phyloP scores from a whole-genome alignment of 2,797 vertebrate genomes.

The Florisuga fusca region DNA sequence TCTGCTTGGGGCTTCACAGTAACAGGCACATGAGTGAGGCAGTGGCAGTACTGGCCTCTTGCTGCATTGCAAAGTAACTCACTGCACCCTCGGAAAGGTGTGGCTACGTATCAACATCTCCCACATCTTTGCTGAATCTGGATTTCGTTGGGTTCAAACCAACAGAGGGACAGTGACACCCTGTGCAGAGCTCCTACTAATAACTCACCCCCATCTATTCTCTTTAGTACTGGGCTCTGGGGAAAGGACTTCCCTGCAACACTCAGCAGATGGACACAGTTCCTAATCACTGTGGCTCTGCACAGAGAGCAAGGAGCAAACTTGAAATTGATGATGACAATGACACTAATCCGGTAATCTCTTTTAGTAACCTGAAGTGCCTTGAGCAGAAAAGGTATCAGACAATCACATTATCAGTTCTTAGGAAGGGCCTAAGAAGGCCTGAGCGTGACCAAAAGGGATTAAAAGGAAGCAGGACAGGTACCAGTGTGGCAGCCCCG shows the following conservation, averaged over 20 bases:
- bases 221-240: not conserved
- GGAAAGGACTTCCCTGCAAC: not conserved
- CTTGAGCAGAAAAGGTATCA: not conserved
- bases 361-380: not conserved
- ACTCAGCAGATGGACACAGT: not conserved
- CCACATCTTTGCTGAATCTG: not conserved
- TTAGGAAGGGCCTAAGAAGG: not conserved
- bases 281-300: accelerated
- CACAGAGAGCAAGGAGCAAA: not conserved
- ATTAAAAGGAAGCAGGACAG: not conserved
- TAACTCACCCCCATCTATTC: accelerated
- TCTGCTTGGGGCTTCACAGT: accelerated
- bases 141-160: not conserved
- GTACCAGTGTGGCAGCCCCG: not conserved
- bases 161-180: too few relatives aligned
- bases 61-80: not conserved
- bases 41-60: accelerated
- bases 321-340: not conserved
- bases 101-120: not conserved
- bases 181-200: not conserved
- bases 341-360: not conserved
- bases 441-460: not conserved
- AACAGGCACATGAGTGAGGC: not conserved
- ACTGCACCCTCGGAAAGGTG: not conserved
- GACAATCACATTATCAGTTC: not conserved